phyloP scores from a whole-genome alignment of 2,888 invertebrate genomes.

The Acleris literana region DNA sequence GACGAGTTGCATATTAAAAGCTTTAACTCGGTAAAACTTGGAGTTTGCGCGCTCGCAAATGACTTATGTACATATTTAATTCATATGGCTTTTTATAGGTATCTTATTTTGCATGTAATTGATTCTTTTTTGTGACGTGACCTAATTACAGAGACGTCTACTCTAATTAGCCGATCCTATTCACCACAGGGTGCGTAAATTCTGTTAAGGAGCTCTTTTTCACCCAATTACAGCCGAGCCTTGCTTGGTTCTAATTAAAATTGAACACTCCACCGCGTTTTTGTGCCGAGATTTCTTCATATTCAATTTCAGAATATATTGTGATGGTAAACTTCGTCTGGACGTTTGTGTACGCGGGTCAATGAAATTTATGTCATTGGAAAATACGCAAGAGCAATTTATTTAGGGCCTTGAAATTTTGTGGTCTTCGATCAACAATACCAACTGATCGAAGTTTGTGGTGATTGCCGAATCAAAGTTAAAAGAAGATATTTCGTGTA shows the following conservation, averaged over 20 bases:
- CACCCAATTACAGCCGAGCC: constrained; percentile 36
- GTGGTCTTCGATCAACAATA: too few species aligned
- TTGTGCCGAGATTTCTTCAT: constrained; percentile 25
- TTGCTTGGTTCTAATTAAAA: constrained; percentile 44
- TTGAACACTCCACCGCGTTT: constrained; percentile 44
- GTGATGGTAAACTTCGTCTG: constrained; percentile 5
- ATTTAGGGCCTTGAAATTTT: constrained; percentile 2
- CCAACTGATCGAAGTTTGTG: background rate
- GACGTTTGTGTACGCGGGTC: constrained; percentile 9
- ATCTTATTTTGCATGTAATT: background rate
- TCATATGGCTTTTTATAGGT: too few species aligned
- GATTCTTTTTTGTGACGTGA: background rate
- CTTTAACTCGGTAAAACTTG: too few species aligned
- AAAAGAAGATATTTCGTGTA: too few species aligned
- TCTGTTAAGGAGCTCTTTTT: constrained; percentile 36
- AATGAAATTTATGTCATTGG: constrained; percentile 26
- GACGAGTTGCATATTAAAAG: too few species aligned
- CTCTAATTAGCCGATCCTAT: constrained; percentile 5
- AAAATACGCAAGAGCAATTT: constrained; percentile 2
- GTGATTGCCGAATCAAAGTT: background rate
- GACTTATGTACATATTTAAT: too few species aligned
- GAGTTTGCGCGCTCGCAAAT: too few species aligned
- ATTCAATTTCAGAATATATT: constrained; percentile 7
- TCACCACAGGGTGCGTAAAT: constrained; percentile 32
- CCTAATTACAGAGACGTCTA: constrained; percentile 10